A percentile compares a stretch with the other conserved stretches of the same genome.
Evolutionary conservation across 2,113 vertebrate species (phyloP).

Genomic region (Oreochromis niloticus): DNA sequence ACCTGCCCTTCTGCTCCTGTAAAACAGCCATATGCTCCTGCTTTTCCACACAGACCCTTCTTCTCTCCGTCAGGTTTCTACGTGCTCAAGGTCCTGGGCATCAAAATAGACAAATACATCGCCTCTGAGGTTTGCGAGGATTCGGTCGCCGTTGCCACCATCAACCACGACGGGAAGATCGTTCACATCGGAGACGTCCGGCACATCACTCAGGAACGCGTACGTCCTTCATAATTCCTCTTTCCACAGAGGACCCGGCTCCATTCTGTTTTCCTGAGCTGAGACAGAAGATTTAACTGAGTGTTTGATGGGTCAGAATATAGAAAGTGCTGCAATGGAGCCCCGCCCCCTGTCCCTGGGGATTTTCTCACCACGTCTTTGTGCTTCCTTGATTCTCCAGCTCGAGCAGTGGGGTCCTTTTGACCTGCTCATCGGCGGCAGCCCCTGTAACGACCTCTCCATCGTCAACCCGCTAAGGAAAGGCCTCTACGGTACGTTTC

Average conservation of each 20-base stretch:
- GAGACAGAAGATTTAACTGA: neutral
- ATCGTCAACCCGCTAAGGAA: conserved; percentile 85
- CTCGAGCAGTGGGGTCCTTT: conserved; percentile 89
- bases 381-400: conserved; percentile 42
- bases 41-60: neutral
- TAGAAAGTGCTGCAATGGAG: neutral
- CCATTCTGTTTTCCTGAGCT: neutral
- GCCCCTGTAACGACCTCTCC: conserved; percentile 88
- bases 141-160: conserved; percentile 69
- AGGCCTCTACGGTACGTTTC: conserved; percentile 82
- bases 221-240: conserved; percentile 31
- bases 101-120: conserved; percentile 85
- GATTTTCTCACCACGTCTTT: neutral
- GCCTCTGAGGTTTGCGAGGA: conserved; percentile 90
- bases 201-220: conserved; percentile 78
- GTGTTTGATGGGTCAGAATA: neutral
- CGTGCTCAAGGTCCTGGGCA: conserved; percentile 87
- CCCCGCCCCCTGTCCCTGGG: neutral
- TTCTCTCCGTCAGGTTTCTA: conserved; percentile 73
- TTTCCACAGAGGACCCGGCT: neutral
- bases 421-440: conserved; percentile 92
- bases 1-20: neutral
- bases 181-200: conserved; percentile 78
- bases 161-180: conserved; percentile 85
- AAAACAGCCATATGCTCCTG: fast-evolving